These are phyloP conservation scores for Battus philenor DNA, from an alignment of 1,140 invertebrate species.

Conservation along the genomic window DNA sequence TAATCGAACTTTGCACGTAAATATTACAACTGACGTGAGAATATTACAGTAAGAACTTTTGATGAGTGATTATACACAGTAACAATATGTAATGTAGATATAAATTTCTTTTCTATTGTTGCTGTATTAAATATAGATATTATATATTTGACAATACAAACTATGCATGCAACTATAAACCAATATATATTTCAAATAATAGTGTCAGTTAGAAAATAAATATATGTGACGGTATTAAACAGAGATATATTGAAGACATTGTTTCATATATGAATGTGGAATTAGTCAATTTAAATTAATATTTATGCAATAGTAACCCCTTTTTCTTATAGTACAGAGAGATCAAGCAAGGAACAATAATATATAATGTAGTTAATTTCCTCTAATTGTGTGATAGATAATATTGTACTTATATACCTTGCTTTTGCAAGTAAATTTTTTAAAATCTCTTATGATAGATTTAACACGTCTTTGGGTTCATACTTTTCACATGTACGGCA, in stretches of 20 bases:
- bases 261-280: slow-evolving; percentile 1
- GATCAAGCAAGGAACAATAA: not conserved
- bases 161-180: not conserved
- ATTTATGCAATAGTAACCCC: slow-evolving; percentile 3
- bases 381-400: not conserved
- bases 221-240: slow-evolving; percentile 4
- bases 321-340: not conserved
- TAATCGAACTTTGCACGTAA: not conserved
- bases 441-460: not conserved
- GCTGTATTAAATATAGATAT: not conserved
- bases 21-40: slow-evolving; percentile 8
- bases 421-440: not conserved
- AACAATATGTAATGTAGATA: slow-evolving; percentile 1
- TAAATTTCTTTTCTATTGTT: not conserved
- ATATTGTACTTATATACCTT: not conserved
- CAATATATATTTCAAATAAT: not conserved
- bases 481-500: slow-evolving; percentile 4
- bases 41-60: not conserved
- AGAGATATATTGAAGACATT: not conserved
- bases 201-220: not conserved
- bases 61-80: not conserved
- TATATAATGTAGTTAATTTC: slow-evolving; percentile 4
- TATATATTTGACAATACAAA: slow-evolving; percentile 8
- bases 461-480: not conserved
- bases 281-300: slow-evolving; percentile 15